Percentiles rank a stretch among this genome's conserved stretches.
Evolutionary conservation across 2,888 invertebrate genomes (phyloP).

Genomic region (Fragum fragum): DNA sequence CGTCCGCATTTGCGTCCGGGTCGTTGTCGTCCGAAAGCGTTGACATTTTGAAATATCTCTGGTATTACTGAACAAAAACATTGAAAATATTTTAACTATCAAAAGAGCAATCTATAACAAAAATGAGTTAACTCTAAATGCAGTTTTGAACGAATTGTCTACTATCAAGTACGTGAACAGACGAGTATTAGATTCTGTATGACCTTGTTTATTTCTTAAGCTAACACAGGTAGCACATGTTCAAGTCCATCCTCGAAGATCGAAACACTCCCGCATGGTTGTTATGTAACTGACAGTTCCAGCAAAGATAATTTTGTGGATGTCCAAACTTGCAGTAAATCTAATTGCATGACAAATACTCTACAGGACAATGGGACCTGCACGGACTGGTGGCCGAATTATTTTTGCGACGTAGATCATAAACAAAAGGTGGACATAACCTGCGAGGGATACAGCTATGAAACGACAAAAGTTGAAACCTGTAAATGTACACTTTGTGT

Average conservation of each 20-base stretch:
- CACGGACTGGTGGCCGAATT: conserved; percentile 39
- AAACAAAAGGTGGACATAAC: conserved; percentile 19
- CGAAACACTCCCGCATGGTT: conserved; percentile 22
- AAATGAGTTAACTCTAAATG: no score
- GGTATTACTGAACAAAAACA: no score
- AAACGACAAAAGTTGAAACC: conserved; percentile 36
- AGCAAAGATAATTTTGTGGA: conserved; percentile 9
- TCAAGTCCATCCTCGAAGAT: not conserved
- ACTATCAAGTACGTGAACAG: no score
- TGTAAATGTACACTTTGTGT: conserved; percentile 37
- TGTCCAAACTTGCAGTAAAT: conserved; percentile 28
- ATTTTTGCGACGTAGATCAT: conserved; percentile 32
- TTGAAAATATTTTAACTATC: no score
- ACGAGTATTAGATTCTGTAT: no score
- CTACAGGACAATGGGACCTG: conserved; percentile 39
- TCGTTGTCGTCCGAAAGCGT: no score
- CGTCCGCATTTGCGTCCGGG: no score
- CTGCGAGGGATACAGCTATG: conserved; percentile 35
- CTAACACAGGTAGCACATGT: conserved; percentile 15
- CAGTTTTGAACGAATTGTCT: no score
- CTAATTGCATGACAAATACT: conserved; percentile 8
- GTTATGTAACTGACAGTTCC: conserved; percentile 14
- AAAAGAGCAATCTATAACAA: no score
- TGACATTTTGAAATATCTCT: no score
- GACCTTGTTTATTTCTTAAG: not conserved